Evolutionary conservation across 2,113 vertebrate species (phyloP).

Genomic region (Onychostruthus taczanowskii): DNA sequence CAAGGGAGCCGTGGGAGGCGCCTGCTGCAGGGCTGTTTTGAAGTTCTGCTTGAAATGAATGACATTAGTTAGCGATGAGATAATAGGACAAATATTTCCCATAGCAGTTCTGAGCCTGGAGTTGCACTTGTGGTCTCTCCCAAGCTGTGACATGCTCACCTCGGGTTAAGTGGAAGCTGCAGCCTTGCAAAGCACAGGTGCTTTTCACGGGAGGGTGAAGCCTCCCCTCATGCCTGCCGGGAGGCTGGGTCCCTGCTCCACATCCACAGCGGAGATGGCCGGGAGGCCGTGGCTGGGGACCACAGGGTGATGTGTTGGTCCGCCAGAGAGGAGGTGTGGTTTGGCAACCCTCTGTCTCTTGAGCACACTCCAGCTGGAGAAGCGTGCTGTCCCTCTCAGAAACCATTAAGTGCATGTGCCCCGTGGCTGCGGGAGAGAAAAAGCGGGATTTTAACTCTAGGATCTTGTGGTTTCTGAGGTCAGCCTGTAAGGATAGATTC

Average conservation of each 20-base stretch:
- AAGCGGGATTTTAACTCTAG: not conserved
- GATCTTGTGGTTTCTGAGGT: not conserved
- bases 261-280: accelerated
- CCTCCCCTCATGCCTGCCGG: accelerated
- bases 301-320: not conserved
- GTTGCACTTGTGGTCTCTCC: not conserved
- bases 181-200: accelerated
- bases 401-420: not conserved
- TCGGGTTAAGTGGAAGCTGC: not conserved
- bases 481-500: not conserved
- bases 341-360: not conserved
- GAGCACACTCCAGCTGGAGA: not conserved
- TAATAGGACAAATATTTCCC: not conserved
- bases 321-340: not conserved
- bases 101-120: not conserved
- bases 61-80: slow-evolving; percentile 12
- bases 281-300: not conserved
- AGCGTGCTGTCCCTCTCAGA: not conserved
- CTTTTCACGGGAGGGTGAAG: not conserved
- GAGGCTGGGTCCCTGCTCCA: not conserved
- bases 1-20: not conserved
- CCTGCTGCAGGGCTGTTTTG: slow-evolving; percentile 21
- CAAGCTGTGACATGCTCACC: no score
- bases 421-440: accelerated
- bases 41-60: slow-evolving; percentile 43